Evolutionary conservation across 2,797 vertebrate species (phyloP), one percentile per base, ranked within the genome.

Genomic region (Ctenochaetus hawaiiensis): DNA sequence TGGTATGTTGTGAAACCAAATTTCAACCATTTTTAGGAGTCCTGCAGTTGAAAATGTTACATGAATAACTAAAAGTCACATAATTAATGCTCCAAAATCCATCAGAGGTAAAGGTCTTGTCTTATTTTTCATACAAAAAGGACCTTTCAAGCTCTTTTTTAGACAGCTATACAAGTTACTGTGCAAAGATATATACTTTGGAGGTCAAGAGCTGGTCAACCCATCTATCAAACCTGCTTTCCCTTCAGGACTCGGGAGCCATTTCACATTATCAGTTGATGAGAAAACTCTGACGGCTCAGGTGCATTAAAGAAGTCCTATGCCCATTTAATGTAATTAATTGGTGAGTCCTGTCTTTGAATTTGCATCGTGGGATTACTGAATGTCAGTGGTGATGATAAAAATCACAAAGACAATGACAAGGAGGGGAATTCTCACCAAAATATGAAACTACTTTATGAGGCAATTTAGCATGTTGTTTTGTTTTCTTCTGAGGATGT

Each of bases 171-270:
- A 77, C 47, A 81, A 45, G 54, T 76, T 80, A 59, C 63, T 58
- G 77, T 71, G 76, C 62, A 85, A 73, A 30, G 77, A 75, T 60
- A 30, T 16, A 34, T 51, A 47, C n/a, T 61, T 73, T 22, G 74
- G 67, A 72, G 75, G 23, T 75, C 78, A 83, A 74, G 56, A 79
- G 70, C 26, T 80, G 77, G 77, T 84, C 75, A 81, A 41, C 39
- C 26, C 34, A 53, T 54, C 57, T 39, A 11, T 80, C 30, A 49
- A 57, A 53, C 30, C 52, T n/a, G 17, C 66, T 81, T 62, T 53
- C 57, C 78, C 72, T 63, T 61, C 48, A 70, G 67, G 68, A 34
- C 63, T 70, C 20, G 54, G 43, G 57, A 65, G 67, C 16, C 49
- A 39, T 39, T 80, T 80, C 34, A 76, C 67, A 75, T 81, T 62